These are phyloP conservation scores for Glaucidium brasilianum DNA, from an alignment of 2,113 vertebrate species.

Conservation along the genomic window DNA sequence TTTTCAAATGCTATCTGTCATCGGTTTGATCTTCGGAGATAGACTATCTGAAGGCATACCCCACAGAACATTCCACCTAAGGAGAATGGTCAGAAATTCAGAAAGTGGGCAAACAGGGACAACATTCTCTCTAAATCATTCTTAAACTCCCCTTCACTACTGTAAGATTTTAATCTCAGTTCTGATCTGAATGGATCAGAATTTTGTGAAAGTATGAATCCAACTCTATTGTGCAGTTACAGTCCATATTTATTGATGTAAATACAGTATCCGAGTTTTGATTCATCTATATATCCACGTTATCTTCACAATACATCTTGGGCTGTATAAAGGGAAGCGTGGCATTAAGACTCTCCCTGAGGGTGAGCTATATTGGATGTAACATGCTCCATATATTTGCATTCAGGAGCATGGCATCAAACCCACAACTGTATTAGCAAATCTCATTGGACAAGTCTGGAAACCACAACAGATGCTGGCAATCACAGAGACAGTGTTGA, in stretches of 20 bases:
- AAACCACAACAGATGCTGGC: slow-evolving; percentile 53
- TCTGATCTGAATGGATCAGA: not conserved
- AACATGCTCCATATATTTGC: slow-evolving; percentile 23
- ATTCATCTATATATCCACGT: not conserved
- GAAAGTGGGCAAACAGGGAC: not conserved
- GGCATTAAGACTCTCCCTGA: not conserved
- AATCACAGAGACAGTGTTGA: not conserved
- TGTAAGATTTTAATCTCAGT: not conserved
- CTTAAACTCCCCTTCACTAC: not conserved
- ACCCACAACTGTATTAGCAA: slow-evolving; percentile 39
- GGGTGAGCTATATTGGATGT: slow-evolving; percentile 28
- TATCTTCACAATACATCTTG: not conserved
- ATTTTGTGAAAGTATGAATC: not conserved
- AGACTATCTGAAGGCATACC: not conserved
- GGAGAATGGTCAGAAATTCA: not conserved
- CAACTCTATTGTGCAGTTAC: not conserved
- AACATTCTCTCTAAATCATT: not conserved
- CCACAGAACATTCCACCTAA: not conserved
- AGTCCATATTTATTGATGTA: not conserved
- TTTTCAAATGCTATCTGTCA: not conserved
- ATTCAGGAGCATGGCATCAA: not conserved
- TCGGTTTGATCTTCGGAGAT: not conserved
- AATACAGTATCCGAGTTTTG: not conserved
- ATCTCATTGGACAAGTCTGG: slow-evolving; percentile 40
- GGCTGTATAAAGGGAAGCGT: not conserved